Percentiles rank a stretch among this genome's conserved stretches.
Evolutionary conservation across 2,797 vertebrate species (phyloP).

Genomic region (Erethizon dorsatum): DNA sequence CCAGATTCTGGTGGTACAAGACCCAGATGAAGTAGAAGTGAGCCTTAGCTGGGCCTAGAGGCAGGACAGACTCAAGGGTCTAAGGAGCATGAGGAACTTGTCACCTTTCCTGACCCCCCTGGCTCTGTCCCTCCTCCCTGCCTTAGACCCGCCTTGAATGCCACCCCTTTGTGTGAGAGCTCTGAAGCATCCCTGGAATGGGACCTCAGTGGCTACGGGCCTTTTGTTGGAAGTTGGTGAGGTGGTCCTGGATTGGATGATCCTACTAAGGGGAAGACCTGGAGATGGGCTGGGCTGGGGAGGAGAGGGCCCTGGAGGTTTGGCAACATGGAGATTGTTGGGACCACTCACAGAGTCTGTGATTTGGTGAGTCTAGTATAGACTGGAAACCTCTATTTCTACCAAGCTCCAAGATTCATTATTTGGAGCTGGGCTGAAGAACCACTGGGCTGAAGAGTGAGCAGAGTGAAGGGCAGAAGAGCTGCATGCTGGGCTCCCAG

Average conservation of each 20-base stretch:
- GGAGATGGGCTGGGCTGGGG: no score
- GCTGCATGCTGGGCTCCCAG: not conserved
- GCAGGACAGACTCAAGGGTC: not conserved
- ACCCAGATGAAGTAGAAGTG: not conserved
- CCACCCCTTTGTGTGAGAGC: not conserved
- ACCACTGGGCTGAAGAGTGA: not conserved
- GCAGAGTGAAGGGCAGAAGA: not conserved
- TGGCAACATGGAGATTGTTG: not conserved
- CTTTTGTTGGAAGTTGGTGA: not conserved
- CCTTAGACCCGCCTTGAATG: not conserved
- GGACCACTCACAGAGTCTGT: not conserved
- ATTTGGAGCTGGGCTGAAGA: not conserved
- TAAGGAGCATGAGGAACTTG: not conserved
- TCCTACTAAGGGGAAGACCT: rapidly evolving
- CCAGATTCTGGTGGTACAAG: not conserved
- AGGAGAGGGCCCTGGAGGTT: not conserved
- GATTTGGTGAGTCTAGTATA: not conserved
- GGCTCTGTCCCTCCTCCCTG: not conserved
- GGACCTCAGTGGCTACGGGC: not conserved
- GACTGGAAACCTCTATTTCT: not conserved
- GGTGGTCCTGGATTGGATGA: not conserved
- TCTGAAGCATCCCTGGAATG: not conserved
- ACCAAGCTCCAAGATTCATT: not conserved
- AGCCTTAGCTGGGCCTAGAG: no score
- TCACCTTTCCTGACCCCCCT: rapidly evolving